Base-by-base conservation (phyloP, 2,888 invertebrate genomes). In the Bhutanitis thaidina region DNA sequence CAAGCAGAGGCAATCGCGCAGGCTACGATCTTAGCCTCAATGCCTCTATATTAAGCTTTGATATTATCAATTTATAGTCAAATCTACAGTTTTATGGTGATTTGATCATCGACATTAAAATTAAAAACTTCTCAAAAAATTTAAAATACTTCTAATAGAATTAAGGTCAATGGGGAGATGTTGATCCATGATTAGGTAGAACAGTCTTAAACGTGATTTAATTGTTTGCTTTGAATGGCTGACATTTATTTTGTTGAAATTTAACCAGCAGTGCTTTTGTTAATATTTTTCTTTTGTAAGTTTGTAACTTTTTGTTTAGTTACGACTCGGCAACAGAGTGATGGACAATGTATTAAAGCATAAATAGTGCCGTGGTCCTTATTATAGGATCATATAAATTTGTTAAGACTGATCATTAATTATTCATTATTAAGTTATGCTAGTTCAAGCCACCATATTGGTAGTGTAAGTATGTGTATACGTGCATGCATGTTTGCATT, bases 361-460 rank as follows among this genome's bases (percentile, higher is more conserved):
- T 69, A 67, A 64, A 74, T 71, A 75, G 73, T 71, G 72, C 66
- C 70, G 71, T 74, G 76, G 64, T 71, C 73, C 71, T 61, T 35
- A 46, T 32, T 45, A 58, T 47, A 54, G 69, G 76, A 67, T 73
- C 77, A 73, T 71, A 70, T 71, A 71, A 72, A 75, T 81, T 80
- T 69, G 78, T 83, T 78, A 88, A 88, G 88, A 88, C 88, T 88
- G 88, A 88, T 87, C 86, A 83, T 83, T 86, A 83, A 78, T n/a
- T n/a, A n/a, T 80, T 82, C 87, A 85, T 86, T 82, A 69, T 78
- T 85, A 84, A 85, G 84, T 86, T 86, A 81, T 67, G 79, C 80
- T 84, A 84, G 84, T 77, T 82, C 69, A 72, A 80, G 74, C 80
- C 83, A 84, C 79, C 76, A 72, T 80, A 69, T 69, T 76, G 67